A percentile compares a stretch with the other conserved stretches of the same genome.
phyloP scores from a whole-genome alignment of 2,888 invertebrate genomes.

The Latrodectus hesperus region DNA sequence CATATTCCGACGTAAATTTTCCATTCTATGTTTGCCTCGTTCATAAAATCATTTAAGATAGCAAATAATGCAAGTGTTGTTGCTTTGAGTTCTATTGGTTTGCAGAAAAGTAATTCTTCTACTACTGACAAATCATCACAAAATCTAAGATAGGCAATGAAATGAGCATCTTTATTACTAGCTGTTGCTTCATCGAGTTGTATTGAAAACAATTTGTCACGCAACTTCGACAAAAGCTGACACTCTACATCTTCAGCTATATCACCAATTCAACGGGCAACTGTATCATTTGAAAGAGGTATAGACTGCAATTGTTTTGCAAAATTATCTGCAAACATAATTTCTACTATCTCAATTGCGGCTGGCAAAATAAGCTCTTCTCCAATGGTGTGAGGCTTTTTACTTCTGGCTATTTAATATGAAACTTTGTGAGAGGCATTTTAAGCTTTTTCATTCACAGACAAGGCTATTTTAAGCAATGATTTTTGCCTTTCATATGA shows the following conservation, averaged over 20 bases:
- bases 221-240: slow-evolving; percentile 52
- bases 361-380: no score
- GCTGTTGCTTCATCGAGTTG: slow-evolving; percentile 36
- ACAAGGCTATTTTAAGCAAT: no score
- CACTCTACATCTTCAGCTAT: slow-evolving; percentile 59
- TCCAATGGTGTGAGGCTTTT: no score
- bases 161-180: slow-evolving; percentile 36
- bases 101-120: slow-evolving; percentile 34
- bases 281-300: slow-evolving; percentile 48
- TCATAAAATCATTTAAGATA: slow-evolving; percentile 33
- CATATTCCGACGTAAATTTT: slow-evolving; percentile 45
- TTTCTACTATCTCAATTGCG: no score
- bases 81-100: slow-evolving; percentile 33
- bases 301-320: neutral
- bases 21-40: slow-evolving; percentile 34
- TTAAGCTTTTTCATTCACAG: no score
- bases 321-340: no score
- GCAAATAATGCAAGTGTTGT: slow-evolving; percentile 23
- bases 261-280: slow-evolving; percentile 55
- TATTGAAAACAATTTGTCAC: slow-evolving; percentile 56
- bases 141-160: slow-evolving; percentile 39
- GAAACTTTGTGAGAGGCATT: no score
- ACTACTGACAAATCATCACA: slow-evolving; percentile 36
- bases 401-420: no score
- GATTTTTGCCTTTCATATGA: no score